Conservation (phyloP, 1,140 invertebrate genomes). For the Cotesia vestalis region DNA sequence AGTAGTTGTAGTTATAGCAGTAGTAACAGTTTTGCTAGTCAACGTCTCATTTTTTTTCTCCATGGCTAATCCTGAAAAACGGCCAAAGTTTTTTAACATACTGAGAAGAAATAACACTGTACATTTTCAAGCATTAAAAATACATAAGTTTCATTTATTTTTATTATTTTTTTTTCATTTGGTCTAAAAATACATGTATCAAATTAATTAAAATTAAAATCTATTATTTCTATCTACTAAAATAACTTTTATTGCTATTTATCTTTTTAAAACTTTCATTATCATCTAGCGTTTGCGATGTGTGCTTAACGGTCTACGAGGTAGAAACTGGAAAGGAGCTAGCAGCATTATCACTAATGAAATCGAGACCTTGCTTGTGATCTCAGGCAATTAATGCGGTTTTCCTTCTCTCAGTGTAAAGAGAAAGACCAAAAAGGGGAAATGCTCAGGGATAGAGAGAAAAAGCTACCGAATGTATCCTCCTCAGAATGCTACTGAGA, state of each 20-base stretch:
- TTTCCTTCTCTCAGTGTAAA: background rate
- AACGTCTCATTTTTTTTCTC: slow-evolving; percentile 21
- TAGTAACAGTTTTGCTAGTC: slow-evolving; percentile 20
- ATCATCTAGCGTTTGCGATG: background rate
- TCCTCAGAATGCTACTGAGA: slow-evolving; percentile 15
- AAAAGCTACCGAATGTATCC: background rate
- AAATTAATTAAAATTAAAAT: no score
- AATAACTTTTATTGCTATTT: no score
- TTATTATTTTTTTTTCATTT: slow-evolving; percentile 8
- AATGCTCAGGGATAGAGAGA: slow-evolving; percentile 4
- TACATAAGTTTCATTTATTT: slow-evolving; percentile 10
- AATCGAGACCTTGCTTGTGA: slow-evolving; percentile 26
- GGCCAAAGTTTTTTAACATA: slow-evolving; percentile 35
- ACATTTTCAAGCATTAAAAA: slow-evolving; percentile 17
- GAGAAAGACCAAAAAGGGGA: background rate
- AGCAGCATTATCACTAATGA: slow-evolving; percentile 25
- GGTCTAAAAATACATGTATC: no score
- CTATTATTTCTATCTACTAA: no score
- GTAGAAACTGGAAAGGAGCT: background rate
- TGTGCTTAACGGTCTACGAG: background rate
- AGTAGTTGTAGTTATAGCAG: background rate
- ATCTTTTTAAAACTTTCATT: background rate
- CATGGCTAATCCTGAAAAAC: slow-evolving; percentile 43
- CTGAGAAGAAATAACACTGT: background rate
- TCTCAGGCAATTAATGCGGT: slow-evolving; percentile 22